Percentiles rank a stretch among this genome's conserved stretches.
These are phyloP conservation scores for Morphnarchus princeps DNA, from an alignment of 2,113 vertebrate genomes.

Conservation along the genomic window DNA sequence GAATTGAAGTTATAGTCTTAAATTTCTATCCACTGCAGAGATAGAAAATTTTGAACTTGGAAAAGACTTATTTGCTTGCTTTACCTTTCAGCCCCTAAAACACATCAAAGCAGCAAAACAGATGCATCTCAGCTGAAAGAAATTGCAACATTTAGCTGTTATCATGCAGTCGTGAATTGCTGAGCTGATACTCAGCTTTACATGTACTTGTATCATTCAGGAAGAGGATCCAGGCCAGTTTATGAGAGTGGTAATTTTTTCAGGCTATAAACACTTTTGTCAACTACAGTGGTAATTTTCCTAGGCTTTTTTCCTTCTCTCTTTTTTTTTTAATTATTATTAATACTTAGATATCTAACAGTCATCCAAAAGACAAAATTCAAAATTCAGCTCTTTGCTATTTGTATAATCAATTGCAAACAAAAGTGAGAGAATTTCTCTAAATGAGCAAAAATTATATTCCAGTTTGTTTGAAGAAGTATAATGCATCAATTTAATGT, in stretches of 20 bases:
- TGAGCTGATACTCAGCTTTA: neutral
- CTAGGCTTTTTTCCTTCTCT: neutral
- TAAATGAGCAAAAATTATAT: neutral
- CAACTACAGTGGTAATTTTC: neutral
- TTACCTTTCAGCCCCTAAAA: neutral
- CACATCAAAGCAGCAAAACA: neutral
- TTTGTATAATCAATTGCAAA: neutral
- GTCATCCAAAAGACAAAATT: neutral
- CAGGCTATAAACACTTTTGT: neutral
- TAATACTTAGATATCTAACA: neutral
- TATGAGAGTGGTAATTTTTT: neutral
- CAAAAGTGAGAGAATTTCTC: neutral
- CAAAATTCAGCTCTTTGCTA: neutral
- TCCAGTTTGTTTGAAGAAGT: neutral
- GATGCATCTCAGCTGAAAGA: neutral
- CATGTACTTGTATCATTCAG: neutral
- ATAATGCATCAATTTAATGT: neutral
- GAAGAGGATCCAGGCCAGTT: neutral
- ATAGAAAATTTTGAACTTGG: neutral
- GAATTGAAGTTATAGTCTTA: rapidly evolving
- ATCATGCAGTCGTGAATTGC: neutral
- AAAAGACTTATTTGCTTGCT: neutral
- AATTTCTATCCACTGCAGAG: neutral
- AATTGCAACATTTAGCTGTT: neutral
- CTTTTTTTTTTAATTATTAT: neutral